Conservation (phyloP, 2,113 vertebrate species). For the Carettochelys insculpta region DNA sequence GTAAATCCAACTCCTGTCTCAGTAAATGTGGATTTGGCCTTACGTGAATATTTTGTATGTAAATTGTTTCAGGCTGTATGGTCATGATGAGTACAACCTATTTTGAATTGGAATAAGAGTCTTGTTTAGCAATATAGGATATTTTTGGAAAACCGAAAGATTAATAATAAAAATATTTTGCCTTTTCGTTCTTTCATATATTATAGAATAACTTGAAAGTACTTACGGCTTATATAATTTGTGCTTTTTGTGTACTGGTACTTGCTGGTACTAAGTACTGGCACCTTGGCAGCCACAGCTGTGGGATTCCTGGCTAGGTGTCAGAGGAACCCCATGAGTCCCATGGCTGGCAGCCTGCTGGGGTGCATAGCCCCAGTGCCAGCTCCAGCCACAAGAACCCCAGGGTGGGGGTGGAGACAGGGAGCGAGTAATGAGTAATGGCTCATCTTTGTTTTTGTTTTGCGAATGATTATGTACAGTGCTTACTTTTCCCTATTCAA, state of each 20-base stretch:
- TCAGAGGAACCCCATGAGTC: no score
- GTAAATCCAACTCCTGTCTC: background rate
- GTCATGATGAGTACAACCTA: rapidly evolving
- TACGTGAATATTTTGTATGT: background rate
- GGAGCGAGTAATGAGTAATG: no score
- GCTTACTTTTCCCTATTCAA: background rate
- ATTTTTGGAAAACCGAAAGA: background rate
- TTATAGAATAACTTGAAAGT: background rate
- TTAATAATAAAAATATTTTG: background rate
- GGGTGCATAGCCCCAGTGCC: no score
- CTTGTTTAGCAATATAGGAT: background rate
- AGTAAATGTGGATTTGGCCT: background rate
- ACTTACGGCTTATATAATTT: rapidly evolving
- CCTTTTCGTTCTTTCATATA: background rate
- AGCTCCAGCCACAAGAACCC: no score
- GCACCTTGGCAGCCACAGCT: no score
- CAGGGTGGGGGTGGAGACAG: no score
- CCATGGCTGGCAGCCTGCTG: no score
- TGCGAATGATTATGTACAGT: no score
- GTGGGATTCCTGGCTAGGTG: no score
- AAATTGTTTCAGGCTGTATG: background rate
- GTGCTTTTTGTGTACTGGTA: no score
- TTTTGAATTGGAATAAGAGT: background rate
- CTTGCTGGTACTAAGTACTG: no score
- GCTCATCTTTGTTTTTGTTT: no score